These are phyloP conservation scores for Spea hammondii DNA, from an alignment of 2,797 vertebrate genomes.

Conservation along the genomic window DNA sequence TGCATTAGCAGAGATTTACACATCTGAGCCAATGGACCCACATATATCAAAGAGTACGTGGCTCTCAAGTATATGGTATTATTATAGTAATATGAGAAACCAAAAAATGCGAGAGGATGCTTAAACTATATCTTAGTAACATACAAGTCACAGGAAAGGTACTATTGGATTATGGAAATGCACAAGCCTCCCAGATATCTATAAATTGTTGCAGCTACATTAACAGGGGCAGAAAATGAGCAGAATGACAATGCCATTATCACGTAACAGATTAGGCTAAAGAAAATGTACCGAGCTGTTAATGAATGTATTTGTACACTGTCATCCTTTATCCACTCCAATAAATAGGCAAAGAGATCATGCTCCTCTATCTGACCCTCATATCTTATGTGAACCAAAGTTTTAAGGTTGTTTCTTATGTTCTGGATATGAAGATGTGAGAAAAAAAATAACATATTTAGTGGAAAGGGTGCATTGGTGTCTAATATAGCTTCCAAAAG, in stretches of 20 bases:
- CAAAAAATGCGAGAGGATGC: too few species aligned
- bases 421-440: conserved; percentile 28
- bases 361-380: conserved; percentile 27
- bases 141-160: too few species aligned
- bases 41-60: too few species aligned
- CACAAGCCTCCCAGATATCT: conserved; percentile 2
- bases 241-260: conserved; percentile 47
- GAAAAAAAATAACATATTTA: background rate
- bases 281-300: conserved; percentile 23
- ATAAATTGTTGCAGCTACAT: conserved; percentile 21
- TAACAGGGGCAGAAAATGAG: conserved; percentile 33
- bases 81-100: too few species aligned
- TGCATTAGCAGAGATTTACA: too few species aligned
- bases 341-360: conserved; percentile 24
- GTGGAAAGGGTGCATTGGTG: background rate
- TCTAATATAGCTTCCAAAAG: too few species aligned
- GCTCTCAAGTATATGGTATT: too few species aligned
- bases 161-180: conserved; percentile 32
- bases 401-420: conserved; percentile 26
- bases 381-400: conserved; percentile 29
- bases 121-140: too few species aligned
- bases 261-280: background rate
- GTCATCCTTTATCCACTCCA: conserved; percentile 27
- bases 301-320: conserved; percentile 31
- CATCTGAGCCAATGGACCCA: too few species aligned